Evolutionary conservation across 2,113 vertebrate species (phyloP), one percentile per base, ranked within the genome.

Genomic region (Origma solitaria): DNA sequence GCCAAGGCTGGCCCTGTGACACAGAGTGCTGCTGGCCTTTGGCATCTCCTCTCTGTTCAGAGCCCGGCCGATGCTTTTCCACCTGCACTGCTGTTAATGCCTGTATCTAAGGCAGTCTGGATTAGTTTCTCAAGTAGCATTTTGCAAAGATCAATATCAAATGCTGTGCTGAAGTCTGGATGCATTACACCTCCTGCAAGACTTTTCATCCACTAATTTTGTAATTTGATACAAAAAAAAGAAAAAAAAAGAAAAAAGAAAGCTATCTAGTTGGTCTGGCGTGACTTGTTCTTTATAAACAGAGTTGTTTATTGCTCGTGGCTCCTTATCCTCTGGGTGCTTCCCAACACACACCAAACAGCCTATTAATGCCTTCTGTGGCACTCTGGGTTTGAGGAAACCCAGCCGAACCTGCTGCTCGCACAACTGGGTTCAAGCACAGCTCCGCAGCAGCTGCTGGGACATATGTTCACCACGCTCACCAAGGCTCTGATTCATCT

Each of bases 381-480:
- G 75, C 82, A 81, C 78, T 78, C 79, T 14, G 82, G 95, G 75
- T 94, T 90, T 89, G 90, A 87, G 44, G 44, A 92, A 96, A 78
- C 96, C 91, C 93, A 35, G 65, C 60, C 28, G 93, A 97, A 97
- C 86, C 92, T 94, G 90, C 95, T 96, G 91, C 94, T 96, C 15
- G 0, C 84, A 77, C 83, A 94, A 96, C 71, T 89, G 94, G 93
- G 91, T 90, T 86, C 24, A 31, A 88, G 93, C 33, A 60, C 68
- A 79, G 80, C 82, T 84, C 54, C 3, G 7, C 4, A 8, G 86
- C 96, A 96, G 96, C 96, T 97, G 97, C 84, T 72, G 92, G 82
- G 95, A 91, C 94, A 96, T 95, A 96, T 97, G 97, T 88, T 97
- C 4, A 1, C 82, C 2, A 24, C 1, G 50, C 56, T 68, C 84